These are phyloP conservation scores for Spea bombifrons DNA, from an alignment of 2,113 vertebrate genomes.

Conservation along the genomic window DNA sequence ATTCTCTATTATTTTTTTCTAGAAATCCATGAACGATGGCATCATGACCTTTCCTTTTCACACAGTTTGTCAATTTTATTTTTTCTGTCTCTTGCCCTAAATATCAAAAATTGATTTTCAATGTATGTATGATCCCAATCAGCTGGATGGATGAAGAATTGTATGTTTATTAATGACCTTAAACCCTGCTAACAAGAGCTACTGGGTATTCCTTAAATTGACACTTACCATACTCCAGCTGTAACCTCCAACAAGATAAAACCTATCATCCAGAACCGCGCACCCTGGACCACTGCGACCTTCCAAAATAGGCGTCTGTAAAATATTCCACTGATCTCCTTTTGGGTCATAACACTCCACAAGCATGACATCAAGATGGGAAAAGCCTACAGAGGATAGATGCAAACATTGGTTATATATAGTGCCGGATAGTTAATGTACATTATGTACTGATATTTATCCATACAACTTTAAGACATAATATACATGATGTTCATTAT, in stretches of 20 bases:
- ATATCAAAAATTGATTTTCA: too few relatives aligned
- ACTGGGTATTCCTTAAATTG: neutral
- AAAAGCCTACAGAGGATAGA: slow-evolving; percentile 77
- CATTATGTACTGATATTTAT: neutral
- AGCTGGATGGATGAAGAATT: too few relatives aligned
- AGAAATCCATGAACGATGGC: too few relatives aligned
- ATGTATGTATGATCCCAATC: too few relatives aligned
- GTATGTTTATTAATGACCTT: too few relatives aligned
- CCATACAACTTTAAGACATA: too few relatives aligned
- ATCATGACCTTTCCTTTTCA: too few relatives aligned
- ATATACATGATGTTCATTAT: too few relatives aligned
- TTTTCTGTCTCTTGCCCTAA: too few relatives aligned
- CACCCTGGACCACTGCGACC: slow-evolving; percentile 96
- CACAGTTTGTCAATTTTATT: too few relatives aligned
- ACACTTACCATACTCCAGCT: slow-evolving; percentile 96
- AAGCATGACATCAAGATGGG: slow-evolving; percentile 95
- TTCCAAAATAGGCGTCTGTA: slow-evolving; percentile 95
- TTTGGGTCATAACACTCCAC: slow-evolving; percentile 98
- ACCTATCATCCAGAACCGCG: slow-evolving; percentile 88
- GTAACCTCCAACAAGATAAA: slow-evolving; percentile 95
- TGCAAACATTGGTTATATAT: neutral
- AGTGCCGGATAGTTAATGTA: neutral
- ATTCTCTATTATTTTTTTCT: too few relatives aligned
- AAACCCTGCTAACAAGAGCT: too few relatives aligned
- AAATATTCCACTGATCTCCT: slow-evolving; percentile 96